phyloP scores from a whole-genome alignment of 1,140 invertebrate genomes.

The Gyrodactylus salaris region DNA sequence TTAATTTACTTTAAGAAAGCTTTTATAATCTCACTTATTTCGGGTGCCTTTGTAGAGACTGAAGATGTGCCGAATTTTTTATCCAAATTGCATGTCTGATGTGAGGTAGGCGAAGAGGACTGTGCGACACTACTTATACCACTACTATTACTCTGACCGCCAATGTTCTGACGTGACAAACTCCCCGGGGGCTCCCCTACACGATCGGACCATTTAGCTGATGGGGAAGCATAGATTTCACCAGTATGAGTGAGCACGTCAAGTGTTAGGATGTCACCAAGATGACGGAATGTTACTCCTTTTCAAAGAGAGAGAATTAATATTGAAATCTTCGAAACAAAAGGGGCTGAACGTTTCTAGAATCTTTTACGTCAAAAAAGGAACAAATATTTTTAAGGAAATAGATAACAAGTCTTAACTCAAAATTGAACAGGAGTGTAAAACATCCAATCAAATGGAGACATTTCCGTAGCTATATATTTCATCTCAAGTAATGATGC shows the following conservation, averaged over 20 bases:
- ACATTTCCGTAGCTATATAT: too few species aligned
- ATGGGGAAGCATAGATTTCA: neutral
- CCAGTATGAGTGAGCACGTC: neutral
- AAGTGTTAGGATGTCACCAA: neutral
- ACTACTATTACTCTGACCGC: neutral
- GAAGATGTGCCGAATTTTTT: neutral
- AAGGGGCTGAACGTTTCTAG: neutral
- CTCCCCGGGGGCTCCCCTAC: neutral
- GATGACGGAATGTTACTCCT: neutral
- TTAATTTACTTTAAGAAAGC: too few species aligned
- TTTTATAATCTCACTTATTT: too few species aligned
- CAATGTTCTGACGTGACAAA: neutral
- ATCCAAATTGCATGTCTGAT: too few species aligned
- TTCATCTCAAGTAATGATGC: too few species aligned
- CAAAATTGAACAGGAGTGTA: too few species aligned
- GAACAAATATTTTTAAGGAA: too few species aligned
- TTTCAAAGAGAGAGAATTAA: too few species aligned
- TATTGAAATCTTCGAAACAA: neutral
- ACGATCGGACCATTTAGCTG: neutral
- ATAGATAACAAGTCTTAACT: too few species aligned
- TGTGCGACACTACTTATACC: neutral
- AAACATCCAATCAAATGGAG: too few species aligned
- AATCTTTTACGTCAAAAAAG: too few species aligned
- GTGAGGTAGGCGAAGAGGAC: too few species aligned
- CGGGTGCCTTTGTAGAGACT: neutral